Evolutionary conservation across 2,797 vertebrate genomes (phyloP).

Genomic region (Sarcoramphus papa): DNA sequence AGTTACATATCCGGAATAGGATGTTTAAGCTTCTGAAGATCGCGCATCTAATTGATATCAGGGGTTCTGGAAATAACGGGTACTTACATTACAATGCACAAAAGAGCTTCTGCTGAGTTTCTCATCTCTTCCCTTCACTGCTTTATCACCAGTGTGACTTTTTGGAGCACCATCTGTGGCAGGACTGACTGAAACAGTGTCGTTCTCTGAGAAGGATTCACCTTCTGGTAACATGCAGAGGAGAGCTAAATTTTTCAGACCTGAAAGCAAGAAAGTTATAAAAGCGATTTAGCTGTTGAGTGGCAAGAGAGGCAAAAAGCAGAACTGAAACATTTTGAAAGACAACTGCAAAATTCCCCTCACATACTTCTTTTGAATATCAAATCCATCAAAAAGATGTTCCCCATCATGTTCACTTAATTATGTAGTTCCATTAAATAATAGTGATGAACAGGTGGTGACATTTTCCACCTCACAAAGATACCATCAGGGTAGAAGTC

Average conservation of each 20-base stretch:
- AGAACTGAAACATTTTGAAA: neutral
- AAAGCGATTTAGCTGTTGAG: neutral
- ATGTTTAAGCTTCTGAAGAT: neutral
- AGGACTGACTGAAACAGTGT: constrained; percentile 59
- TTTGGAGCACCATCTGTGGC: neutral
- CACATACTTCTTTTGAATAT: neutral
- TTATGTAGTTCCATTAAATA: neutral
- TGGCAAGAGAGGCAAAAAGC: neutral
- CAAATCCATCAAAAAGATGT: neutral
- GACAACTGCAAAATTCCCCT: neutral
- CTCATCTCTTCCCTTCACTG: neutral
- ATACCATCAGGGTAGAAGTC: neutral
- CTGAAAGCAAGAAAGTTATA: constrained; percentile 59
- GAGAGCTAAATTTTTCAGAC: constrained; percentile 84
- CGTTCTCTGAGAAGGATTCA: constrained; percentile 76
- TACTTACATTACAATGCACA: constrained; percentile 38
- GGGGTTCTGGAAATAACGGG: neutral
- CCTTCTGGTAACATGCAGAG: constrained; percentile 86
- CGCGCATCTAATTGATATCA: neutral
- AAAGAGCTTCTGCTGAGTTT: neutral
- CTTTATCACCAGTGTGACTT: neutral
- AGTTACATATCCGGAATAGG: neutral
- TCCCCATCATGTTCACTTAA: neutral
- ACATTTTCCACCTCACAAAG: neutral
- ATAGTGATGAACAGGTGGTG: neutral